Conservation (phyloP, 1,140 invertebrate genomes). For the Procambarus clarkii region DNA sequence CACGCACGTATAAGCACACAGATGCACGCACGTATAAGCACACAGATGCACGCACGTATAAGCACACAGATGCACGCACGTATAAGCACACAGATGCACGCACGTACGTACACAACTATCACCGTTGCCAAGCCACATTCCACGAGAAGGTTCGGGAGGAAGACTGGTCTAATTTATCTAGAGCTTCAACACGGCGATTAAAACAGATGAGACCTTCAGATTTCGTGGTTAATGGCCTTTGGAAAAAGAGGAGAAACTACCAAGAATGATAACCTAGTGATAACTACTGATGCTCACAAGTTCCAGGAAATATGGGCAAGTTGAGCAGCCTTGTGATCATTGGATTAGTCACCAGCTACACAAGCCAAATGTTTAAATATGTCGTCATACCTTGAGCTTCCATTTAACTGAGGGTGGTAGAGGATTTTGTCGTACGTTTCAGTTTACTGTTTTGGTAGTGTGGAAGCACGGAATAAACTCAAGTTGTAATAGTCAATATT, state of each 20-base stretch:
- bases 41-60: neutral
- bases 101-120: neutral
- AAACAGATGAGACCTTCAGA: neutral
- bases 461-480: no score
- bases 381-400: neutral
- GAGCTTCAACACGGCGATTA: neutral
- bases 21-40: no score
- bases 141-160: neutral
- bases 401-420: neutral
- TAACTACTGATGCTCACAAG: neutral
- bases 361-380: neutral
- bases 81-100: neutral
- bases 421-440: no score
- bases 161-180: neutral
- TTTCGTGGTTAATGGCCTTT: neutral
- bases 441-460: no score
- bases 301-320: neutral
- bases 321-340: neutral
- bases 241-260: neutral
- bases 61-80: neutral
- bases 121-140: neutral
- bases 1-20: slow-evolving; percentile 4
- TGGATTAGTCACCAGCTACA: neutral
- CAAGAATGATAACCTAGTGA: neutral
- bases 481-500: no score